Conservation (phyloP, 2,888 invertebrate species). For the Leptothorax acervorum region DNA sequence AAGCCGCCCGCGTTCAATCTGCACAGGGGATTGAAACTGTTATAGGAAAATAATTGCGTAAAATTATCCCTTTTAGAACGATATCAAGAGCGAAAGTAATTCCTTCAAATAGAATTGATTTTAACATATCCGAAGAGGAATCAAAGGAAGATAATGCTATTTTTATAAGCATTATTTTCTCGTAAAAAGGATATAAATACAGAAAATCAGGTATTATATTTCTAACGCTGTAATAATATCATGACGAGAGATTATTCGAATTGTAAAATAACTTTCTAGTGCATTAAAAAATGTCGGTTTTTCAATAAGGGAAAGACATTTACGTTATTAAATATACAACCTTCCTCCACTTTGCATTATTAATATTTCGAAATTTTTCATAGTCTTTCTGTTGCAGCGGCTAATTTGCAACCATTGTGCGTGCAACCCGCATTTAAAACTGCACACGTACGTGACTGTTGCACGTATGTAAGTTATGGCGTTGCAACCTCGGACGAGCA, state of each 20-base stretch:
- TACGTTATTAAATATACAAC: neutral
- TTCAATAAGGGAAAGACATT: neutral
- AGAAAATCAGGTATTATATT: neutral
- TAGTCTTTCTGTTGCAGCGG: neutral
- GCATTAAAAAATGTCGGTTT: neutral
- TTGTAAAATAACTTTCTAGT: neutral
- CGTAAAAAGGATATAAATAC: neutral
- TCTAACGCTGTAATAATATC: neutral
- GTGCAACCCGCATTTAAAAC: slow-evolving; percentile 42
- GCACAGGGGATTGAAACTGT: slow-evolving; percentile 22
- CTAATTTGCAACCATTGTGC: slow-evolving; percentile 51
- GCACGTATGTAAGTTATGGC: slow-evolving; percentile 44
- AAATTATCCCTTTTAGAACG: slow-evolving; percentile 32
- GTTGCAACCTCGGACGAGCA: slow-evolving; percentile 37
- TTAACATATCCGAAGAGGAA: neutral
- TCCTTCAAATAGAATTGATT: neutral
- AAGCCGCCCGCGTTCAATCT: slow-evolving; percentile 37
- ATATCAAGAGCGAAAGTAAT: neutral
- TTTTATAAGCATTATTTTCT: slow-evolving; percentile 10
- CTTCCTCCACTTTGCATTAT: neutral
- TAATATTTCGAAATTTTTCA: slow-evolving; percentile 15
- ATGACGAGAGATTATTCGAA: neutral
- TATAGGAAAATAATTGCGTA: slow-evolving; percentile 30
- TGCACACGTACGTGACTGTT: slow-evolving; percentile 39
- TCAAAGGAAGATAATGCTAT: neutral